These are phyloP conservation scores for Cyclophora albipunctata DNA, from an alignment of 2,888 invertebrate genomes.

Conservation along the genomic window DNA sequence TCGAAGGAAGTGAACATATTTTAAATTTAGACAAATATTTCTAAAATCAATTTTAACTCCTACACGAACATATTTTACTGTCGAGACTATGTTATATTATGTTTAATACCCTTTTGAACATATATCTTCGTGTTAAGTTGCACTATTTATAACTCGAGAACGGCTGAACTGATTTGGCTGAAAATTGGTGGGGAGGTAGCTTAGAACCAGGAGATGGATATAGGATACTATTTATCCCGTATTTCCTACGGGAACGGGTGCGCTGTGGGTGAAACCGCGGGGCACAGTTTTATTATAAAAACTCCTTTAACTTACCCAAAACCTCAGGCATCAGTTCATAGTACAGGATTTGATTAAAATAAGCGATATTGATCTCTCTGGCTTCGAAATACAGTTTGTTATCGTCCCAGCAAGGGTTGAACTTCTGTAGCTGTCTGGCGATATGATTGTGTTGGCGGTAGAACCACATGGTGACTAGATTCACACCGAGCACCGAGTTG, in stretches of 20 bases:
- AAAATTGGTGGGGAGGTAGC: no score
- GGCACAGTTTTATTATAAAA: no score
- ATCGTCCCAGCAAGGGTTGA: slow-evolving; percentile 91
- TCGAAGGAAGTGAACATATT: no score
- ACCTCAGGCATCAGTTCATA: slow-evolving; percentile 87
- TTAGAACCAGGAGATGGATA: no score
- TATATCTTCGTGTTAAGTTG: no score
- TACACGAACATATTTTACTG: no score
- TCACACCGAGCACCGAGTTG: slow-evolving; percentile 27
- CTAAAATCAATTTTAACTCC: background rate
- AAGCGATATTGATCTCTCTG: slow-evolving; percentile 83
- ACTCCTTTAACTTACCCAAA: slow-evolving; percentile 73
- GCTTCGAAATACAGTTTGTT: slow-evolving; percentile 86
- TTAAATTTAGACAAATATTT: background rate
- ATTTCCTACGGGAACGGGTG: no score
- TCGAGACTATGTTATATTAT: no score
- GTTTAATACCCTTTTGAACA: background rate
- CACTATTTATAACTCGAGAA: no score
- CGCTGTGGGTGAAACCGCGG: no score
- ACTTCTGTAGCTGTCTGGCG: slow-evolving; percentile 77
- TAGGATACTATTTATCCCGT: no score
- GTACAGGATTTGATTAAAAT: slow-evolving; percentile 84
- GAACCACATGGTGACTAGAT: slow-evolving; percentile 29
- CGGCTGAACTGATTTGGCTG: no score
- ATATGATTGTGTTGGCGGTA: slow-evolving; percentile 85